Conservation (phyloP, 2,888 invertebrate species). For the Dendrolimus houi region DNA sequence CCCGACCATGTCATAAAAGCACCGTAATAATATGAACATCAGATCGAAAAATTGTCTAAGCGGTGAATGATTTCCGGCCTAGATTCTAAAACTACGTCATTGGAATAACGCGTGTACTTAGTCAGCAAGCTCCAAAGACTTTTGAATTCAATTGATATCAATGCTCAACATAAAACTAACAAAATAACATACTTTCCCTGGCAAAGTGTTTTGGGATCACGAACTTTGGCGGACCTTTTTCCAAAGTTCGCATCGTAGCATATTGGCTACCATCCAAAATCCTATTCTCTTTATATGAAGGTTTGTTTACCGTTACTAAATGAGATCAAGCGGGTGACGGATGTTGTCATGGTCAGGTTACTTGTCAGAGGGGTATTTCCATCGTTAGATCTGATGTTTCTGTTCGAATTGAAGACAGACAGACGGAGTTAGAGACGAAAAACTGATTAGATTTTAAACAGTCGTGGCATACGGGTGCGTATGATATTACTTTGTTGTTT, state of each 20-base stretch:
- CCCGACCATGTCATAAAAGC: too few species aligned
- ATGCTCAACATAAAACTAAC: too few species aligned
- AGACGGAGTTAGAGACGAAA: neutral
- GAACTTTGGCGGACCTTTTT: neutral
- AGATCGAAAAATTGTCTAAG: too few species aligned
- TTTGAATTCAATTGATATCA: too few species aligned
- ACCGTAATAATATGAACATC: too few species aligned
- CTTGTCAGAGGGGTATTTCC: neutral
- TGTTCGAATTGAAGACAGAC: neutral
- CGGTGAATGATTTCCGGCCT: too few species aligned
- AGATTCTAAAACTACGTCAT: too few species aligned
- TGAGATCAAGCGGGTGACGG: conserved; percentile 8
- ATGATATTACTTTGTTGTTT: too few species aligned
- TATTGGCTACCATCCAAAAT: conserved; percentile 23
- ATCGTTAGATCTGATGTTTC: neutral
- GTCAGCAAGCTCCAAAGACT: too few species aligned
- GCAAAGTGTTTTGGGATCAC: neutral
- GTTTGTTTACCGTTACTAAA: conserved; percentile 21
- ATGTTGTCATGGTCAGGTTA: neutral
- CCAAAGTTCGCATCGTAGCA: neutral
- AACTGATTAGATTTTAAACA: neutral
- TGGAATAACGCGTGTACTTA: too few species aligned
- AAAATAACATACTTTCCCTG: neutral
- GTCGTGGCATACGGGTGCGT: too few species aligned
- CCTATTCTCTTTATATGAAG: conserved; percentile 18